Conservation (phyloP, 2,888 invertebrate species). For the Watsonalla binaria region DNA sequence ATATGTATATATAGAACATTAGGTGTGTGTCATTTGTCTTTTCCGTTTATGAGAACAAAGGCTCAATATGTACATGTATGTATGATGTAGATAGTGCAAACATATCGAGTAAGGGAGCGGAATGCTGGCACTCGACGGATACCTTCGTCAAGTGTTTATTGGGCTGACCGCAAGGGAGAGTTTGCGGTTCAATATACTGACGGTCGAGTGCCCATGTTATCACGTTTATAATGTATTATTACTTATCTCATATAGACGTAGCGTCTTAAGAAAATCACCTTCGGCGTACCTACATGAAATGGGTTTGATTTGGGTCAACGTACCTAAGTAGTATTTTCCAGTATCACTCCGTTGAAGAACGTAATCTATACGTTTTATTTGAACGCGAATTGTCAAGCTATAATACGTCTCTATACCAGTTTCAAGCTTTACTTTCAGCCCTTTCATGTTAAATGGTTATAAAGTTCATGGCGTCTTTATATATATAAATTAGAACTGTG, state of each 20-base stretch:
- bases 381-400: too few species aligned
- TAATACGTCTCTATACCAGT: too few species aligned
- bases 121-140: slow-evolving; percentile 14
- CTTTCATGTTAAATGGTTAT: too few species aligned
- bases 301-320: too few species aligned
- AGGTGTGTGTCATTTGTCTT: neutral
- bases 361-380: too few species aligned
- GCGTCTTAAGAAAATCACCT: too few species aligned
- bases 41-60: neutral
- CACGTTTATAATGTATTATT: neutral
- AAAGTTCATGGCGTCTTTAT: too few species aligned
- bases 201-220: slow-evolving; percentile 1
- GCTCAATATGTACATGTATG: neutral
- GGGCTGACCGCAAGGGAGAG: slow-evolving; percentile 17
- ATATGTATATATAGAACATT: neutral
- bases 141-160: slow-evolving; percentile 48
- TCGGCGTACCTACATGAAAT: too few species aligned
- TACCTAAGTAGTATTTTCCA: too few species aligned
- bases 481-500: too few species aligned
- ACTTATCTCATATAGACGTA: neutral
- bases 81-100: slow-evolving; percentile 13
- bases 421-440: too few species aligned
- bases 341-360: too few species aligned
- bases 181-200: neutral
- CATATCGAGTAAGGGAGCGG: slow-evolving; percentile 7